Conservation (phyloP, 2,113 vertebrate genomes). For the Porphyrio hochstetteri region DNA sequence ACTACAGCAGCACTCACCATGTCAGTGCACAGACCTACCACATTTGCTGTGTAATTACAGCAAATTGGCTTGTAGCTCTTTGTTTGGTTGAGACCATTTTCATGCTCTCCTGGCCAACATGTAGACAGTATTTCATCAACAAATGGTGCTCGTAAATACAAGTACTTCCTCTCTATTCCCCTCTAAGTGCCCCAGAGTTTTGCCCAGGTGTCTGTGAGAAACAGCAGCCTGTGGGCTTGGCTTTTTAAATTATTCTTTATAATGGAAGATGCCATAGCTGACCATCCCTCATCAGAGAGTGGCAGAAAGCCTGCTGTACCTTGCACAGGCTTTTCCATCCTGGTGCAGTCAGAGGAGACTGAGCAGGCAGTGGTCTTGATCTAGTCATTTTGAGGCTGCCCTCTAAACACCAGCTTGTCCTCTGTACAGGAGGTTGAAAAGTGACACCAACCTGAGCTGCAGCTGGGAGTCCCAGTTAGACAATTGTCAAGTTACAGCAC, state of each 20-base stretch:
- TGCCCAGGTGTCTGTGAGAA: not conserved
- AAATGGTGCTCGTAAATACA: not conserved
- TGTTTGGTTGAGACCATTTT: not conserved
- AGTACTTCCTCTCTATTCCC: not conserved
- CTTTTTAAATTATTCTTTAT: accelerated
- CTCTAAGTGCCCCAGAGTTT: not conserved
- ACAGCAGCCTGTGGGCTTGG: not conserved
- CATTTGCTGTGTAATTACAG: not conserved
- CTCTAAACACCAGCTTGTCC: not conserved
- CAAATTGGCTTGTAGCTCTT: not conserved
- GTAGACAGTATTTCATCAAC: not conserved
- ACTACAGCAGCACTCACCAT: not conserved
- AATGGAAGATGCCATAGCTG: not conserved
- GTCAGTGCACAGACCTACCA: not conserved
- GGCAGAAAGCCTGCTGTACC: not conserved
- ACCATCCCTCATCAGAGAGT: not conserved
- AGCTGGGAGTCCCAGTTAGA: not conserved
- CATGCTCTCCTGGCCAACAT: not conserved
- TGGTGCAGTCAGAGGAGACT: accelerated
- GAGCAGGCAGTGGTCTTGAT: not conserved
- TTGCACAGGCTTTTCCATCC: accelerated
- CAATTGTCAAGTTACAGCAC: not conserved
- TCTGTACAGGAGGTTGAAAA: not conserved
- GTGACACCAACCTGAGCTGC: not conserved
- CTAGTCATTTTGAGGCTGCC: not conserved